phyloP scores from a whole-genome alignment of 2,113 vertebrate species.

The Onychostruthus taczanowskii region DNA sequence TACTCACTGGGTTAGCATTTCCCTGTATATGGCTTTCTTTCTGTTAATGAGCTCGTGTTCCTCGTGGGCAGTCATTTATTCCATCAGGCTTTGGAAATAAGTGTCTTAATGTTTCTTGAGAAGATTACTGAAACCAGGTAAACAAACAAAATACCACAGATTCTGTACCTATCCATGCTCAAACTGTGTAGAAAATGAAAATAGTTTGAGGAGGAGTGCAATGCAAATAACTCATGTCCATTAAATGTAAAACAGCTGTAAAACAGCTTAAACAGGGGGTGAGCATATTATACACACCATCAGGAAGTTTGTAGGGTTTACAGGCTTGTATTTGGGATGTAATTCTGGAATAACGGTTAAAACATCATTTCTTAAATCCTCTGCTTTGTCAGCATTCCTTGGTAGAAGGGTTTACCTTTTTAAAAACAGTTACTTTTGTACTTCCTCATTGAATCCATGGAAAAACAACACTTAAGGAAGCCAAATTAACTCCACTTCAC shows the following conservation, averaged over 20 bases:
- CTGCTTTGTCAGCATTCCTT: not conserved
- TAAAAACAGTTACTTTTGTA: not conserved
- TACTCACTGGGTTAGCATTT: not conserved
- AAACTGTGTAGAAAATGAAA: not conserved
- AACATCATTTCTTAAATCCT: not conserved
- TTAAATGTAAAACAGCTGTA: not conserved
- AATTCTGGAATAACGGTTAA: not conserved
- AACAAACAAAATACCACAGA: not conserved
- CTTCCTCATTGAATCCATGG: not conserved
- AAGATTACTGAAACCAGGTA: not conserved
- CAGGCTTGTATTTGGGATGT: not conserved
- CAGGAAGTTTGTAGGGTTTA: fast-evolving
- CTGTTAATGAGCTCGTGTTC: conserved; percentile 13
- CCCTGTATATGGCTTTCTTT: not conserved
- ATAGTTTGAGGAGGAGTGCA: not conserved
- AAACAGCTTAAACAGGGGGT: not conserved
- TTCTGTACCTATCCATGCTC: not conserved
- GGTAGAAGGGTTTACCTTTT: not conserved
- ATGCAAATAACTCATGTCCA: not conserved
- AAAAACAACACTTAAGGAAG: not conserved
- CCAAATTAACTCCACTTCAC: not conserved
- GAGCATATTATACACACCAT: not conserved
- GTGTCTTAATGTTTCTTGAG: not conserved
- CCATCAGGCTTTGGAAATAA: not conserved
- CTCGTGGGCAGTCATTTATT: not conserved